Conservation (phyloP, 2,888 invertebrate species). For the Onthophagus sagittarius region DNA sequence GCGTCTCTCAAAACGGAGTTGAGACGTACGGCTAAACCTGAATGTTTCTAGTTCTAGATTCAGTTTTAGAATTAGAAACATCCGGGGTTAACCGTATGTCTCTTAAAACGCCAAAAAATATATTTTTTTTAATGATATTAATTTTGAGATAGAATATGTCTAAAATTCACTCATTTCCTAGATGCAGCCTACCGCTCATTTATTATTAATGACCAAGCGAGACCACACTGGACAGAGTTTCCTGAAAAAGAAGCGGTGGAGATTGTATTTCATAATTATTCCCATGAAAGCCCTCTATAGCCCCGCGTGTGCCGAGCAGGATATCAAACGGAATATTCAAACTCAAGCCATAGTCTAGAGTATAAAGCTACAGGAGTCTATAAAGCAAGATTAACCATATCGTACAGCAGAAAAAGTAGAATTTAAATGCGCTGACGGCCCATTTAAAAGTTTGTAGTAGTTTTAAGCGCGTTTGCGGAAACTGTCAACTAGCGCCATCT, state of each 20-base stretch:
- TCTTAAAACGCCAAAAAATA: too few species aligned
- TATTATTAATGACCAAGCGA: background rate
- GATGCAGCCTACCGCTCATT: background rate
- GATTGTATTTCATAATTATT: constrained; percentile 8
- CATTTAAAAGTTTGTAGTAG: background rate
- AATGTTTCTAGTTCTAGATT: too few species aligned
- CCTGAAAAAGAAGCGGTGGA: background rate
- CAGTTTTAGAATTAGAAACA: too few species aligned
- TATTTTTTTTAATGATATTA: too few species aligned
- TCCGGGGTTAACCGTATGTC: too few species aligned
- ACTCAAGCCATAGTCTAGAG: background rate
- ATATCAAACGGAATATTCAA: constrained; percentile 11
- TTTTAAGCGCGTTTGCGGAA: background rate
- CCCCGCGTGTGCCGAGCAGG: background rate
- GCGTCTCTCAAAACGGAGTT: too few species aligned
- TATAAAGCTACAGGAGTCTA: background rate
- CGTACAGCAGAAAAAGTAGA: background rate
- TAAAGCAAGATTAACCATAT: background rate
- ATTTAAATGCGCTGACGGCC: background rate
- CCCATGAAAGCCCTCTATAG: background rate
- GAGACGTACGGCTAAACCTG: too few species aligned
- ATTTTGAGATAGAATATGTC: too few species aligned
- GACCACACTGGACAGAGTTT: background rate
- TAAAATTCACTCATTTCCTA: background rate
- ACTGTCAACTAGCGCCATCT: background rate